Conservation (phyloP, 1,140 invertebrate species). For the Drosophila sp. region DNA sequence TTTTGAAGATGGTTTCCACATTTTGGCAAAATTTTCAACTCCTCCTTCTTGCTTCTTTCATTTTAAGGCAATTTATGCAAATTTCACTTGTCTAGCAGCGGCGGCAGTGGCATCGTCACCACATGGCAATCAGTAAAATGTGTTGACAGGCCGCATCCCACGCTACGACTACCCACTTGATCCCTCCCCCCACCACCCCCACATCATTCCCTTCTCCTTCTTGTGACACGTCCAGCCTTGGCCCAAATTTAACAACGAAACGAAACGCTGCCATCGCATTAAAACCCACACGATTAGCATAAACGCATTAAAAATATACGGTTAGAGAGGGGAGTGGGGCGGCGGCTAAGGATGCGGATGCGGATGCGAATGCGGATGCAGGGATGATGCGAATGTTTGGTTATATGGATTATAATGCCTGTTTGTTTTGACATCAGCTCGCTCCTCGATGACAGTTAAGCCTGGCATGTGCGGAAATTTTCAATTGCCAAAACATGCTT, state of each 20-base stretch:
- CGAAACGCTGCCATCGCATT: conserved; percentile 44
- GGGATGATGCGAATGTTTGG: conserved; percentile 13
- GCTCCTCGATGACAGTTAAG: conserved; percentile 67
- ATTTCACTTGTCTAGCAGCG: conserved; percentile 37
- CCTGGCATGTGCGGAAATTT: conserved; percentile 55
- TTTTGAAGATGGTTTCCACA: conserved; percentile 29
- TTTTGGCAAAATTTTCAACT: neutral
- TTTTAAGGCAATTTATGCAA: conserved; percentile 74
- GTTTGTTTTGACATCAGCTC: conserved; percentile 77
- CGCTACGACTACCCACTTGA: conserved; percentile 5
- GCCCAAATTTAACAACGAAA: conserved; percentile 74
- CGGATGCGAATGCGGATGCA: conserved; percentile 11
- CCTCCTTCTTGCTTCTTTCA: conserved; percentile 14
- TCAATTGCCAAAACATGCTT: conserved; percentile 63
- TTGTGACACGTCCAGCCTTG: conserved; percentile 53
- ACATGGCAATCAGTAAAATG: conserved; percentile 72
- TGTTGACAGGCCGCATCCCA: conserved; percentile 60
- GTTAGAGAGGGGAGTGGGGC: neutral
- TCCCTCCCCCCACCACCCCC: conserved; percentile 1
- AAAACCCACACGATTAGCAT: conserved; percentile 78
- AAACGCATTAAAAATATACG: conserved; percentile 82
- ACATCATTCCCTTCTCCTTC: neutral
- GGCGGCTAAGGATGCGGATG: neutral
- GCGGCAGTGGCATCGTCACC: conserved; percentile 24
- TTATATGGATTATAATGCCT: conserved; percentile 70